Base-by-base conservation (phyloP, 1,140 invertebrate species). In the Chironomus tepperi region DNA sequence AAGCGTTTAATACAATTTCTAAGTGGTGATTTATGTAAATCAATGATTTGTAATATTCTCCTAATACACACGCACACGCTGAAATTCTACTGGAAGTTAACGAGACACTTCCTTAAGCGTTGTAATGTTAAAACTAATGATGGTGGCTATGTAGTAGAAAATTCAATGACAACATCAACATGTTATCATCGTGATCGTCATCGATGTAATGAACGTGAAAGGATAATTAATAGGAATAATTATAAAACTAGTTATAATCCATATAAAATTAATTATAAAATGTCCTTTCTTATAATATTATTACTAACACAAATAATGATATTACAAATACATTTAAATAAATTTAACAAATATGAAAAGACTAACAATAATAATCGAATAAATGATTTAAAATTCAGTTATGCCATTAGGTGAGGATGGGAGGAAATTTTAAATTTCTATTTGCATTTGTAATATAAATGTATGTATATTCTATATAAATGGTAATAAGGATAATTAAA, bases 361-460 rank as follows among this genome's bases (percentile, higher is more conserved):
- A 57, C 47, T 57, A 8, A 57, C 47, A 57, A 57, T 57, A 57
- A 57, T 57, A 57, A 57, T n/a, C 12, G 12, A n/a, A 57, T n/a
- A 12, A 57, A 57, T 57, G 47, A 57, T 57, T 57, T 57, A 5
- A 57, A 57, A 57, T 57, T n/a, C n/a, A 57, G n/a, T 57, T 57
- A 57, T 57, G 47, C 10, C 47, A 57, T 57, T 57, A 57, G 47
- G n/a, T 57, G 47, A 57, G 47, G 47, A n/a, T 12, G n/a, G 47
- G 12, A n/a, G 12, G 12, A 57, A 57, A 57, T 57, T n/a, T 5
- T 1, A 57, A 57, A n/a, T 5, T 57, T 57, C 12, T 57, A n/a
- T n/a, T 57, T 57, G 47, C 47, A 57, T 57, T 57, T 57, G 47
- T 57, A 57, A 57, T n/a, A 57, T 57, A 57, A n/a, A 57, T 57